phyloP scores from a whole-genome alignment of 2,113 vertebrate genomes.

The Zosterops borbonicus region DNA sequence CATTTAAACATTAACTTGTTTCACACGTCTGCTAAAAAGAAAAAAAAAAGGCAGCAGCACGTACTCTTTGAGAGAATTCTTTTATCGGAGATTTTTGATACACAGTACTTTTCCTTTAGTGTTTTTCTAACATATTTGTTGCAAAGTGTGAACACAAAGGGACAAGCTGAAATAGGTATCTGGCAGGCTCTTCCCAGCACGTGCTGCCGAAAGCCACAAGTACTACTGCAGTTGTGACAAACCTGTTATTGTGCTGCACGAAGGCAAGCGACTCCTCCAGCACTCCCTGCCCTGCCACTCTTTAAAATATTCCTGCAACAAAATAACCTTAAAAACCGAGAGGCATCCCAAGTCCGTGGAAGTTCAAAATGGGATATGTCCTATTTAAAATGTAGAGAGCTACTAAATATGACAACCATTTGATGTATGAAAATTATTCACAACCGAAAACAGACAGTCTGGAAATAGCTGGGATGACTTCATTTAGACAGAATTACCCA shows the following conservation, averaged over 20 bases:
- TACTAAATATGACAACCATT: constrained; percentile 88
- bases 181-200: constrained; percentile 32
- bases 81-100: neutral
- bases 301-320: neutral
- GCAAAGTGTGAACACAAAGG: constrained; percentile 41
- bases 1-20: constrained; percentile 34
- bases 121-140: constrained; percentile 31
- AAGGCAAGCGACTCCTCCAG: neutral
- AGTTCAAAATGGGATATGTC: constrained; percentile 80
- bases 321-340: neutral
- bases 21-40: neutral
- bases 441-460: constrained; percentile 80
- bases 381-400: constrained; percentile 82
- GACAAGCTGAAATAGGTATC: constrained; percentile 66
- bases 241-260: constrained; percentile 29
- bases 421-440: constrained; percentile 85
- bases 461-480: constrained; percentile 90
- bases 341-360: constrained; percentile 32
- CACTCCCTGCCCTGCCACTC: neutral
- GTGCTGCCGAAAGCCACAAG: constrained; percentile 54
- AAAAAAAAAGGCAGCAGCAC: neutral
- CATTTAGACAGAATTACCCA: constrained; percentile 91
- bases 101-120: neutral
- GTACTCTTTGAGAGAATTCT: neutral
- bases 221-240: constrained; percentile 64